These are phyloP conservation scores for Syndactyla subalaris DNA, from an alignment of 2,797 vertebrate genomes.

Conservation along the genomic window DNA sequence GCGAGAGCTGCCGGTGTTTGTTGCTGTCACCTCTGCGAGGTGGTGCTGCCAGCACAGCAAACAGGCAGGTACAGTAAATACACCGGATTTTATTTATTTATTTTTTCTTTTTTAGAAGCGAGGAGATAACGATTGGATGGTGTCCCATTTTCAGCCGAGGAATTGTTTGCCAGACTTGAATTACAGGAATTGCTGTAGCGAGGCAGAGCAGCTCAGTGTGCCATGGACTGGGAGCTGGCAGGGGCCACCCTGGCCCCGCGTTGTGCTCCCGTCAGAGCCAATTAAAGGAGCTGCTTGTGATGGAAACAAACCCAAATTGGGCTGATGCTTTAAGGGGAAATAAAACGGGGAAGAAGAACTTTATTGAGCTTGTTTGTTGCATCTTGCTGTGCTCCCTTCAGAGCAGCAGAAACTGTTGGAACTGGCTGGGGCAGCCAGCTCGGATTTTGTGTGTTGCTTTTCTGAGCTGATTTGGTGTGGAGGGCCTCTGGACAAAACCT, in stretches of 20 bases:
- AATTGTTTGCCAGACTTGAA: constrained; percentile 29
- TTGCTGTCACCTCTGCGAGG: neutral
- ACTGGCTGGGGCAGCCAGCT: neutral
- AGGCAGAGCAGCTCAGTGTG: neutral
- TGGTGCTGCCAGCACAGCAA: neutral
- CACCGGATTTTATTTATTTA: neutral
- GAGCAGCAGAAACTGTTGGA: neutral
- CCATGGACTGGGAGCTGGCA: neutral
- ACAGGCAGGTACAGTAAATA: constrained; percentile 10
- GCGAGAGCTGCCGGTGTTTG: neutral
- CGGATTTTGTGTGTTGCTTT: neutral
- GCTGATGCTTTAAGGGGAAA: neutral
- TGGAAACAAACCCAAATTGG: neutral
- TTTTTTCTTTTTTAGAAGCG: neutral
- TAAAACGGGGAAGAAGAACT: neutral
- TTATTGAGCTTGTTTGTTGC: neutral
- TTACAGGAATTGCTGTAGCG: constrained; percentile 1
- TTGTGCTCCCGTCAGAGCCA: neutral
- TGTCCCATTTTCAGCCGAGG: constrained; percentile 1
- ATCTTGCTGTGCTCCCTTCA: neutral
- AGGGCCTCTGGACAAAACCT: neutral
- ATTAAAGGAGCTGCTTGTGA: neutral
- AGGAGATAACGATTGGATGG: constrained; percentile 41
- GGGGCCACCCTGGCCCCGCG: neutral
- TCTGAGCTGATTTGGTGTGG: neutral